These are phyloP conservation scores for Lasioglossum figueresi DNA, from an alignment of 2,888 invertebrate genomes.

Conservation along the genomic window DNA sequence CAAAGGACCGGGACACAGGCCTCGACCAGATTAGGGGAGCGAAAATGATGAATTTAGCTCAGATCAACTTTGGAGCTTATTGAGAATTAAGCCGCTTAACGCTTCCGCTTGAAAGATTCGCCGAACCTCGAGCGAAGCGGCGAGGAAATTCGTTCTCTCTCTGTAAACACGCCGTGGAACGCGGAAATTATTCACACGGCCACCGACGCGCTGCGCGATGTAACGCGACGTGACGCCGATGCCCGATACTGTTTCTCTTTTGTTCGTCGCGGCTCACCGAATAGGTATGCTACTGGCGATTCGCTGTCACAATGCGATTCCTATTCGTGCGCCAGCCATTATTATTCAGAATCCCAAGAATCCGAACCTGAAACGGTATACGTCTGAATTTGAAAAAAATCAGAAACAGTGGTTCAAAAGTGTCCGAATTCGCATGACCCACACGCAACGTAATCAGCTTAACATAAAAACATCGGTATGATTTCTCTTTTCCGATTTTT, in stretches of 20 bases:
- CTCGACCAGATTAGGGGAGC: not conserved
- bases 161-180: constrained; percentile 39
- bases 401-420: too few relatives aligned
- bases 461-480: too few relatives aligned
- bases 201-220: too few relatives aligned
- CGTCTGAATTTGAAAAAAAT: not conserved
- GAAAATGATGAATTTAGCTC: constrained; percentile 63
- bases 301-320: not conserved
- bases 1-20: not conserved
- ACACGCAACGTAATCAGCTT: too few relatives aligned
- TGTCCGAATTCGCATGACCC: too few relatives aligned
- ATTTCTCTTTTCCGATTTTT: too few relatives aligned
- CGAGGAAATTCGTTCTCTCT: constrained; percentile 45
- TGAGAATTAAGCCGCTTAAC: constrained; percentile 79
- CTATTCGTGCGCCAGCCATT: not conserved
- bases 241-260: not conserved
- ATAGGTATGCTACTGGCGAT: not conserved
- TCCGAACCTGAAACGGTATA: not conserved
- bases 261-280: not conserved
- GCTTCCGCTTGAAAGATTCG: constrained; percentile 57
- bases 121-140: constrained; percentile 28
- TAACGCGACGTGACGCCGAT: not conserved
- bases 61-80: constrained; percentile 79
- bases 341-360: not conserved
- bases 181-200: constrained; percentile 43